Conservation (phyloP, 2,113 vertebrate species). For the Butastur rufipennis region DNA sequence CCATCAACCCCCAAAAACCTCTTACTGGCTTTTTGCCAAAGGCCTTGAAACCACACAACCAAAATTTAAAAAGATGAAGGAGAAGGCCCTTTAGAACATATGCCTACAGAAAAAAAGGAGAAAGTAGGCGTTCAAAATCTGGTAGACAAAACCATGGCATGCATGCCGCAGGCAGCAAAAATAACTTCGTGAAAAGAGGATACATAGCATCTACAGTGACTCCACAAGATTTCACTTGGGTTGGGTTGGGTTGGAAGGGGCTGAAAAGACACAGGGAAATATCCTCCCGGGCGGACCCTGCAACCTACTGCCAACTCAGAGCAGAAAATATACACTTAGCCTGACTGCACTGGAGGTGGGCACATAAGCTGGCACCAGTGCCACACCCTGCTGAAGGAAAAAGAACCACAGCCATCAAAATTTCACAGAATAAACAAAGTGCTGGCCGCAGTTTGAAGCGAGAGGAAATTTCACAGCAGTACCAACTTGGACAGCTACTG, state of each 20-base stretch:
- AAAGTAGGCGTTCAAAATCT: not conserved
- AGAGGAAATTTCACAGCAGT: not conserved
- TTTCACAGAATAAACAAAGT: not conserved
- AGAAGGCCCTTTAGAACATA: not conserved
- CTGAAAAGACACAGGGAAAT: accelerated
- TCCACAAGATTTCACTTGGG: not conserved
- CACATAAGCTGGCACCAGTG: not conserved
- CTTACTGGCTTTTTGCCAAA: not conserved
- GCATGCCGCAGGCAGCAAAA: not conserved
- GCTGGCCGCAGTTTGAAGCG: not conserved
- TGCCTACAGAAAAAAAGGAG: not conserved
- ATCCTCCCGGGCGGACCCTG: not conserved
- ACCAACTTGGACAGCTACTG: not conserved
- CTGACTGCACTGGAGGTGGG: accelerated
- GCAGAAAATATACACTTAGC: not conserved
- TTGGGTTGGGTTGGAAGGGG: not conserved
- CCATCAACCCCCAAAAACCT: not conserved
- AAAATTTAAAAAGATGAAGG: not conserved
- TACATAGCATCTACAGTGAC: not conserved
- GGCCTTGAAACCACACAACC: not conserved
- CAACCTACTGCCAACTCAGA: not conserved
- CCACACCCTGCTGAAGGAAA: not conserved
- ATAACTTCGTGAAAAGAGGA: not conserved
- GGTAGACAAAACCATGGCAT: not conserved
- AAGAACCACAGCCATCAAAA: not conserved